phyloP scores from a whole-genome alignment of 2,888 invertebrate species.

The Cecidostiba fungosa region DNA sequence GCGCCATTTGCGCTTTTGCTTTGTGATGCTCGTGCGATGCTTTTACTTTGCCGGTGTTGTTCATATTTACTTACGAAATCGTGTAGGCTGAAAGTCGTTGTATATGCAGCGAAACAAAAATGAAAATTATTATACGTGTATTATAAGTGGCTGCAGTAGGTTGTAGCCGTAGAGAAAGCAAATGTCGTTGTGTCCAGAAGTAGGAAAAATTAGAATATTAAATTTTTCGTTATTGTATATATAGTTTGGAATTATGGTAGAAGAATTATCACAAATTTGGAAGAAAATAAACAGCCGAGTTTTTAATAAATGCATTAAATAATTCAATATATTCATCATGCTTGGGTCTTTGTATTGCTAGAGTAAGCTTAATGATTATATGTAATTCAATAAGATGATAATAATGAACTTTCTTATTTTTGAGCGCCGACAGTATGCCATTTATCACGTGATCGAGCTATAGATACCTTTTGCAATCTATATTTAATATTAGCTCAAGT shows the following conservation, averaged over 20 bases:
- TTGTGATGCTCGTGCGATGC: background rate
- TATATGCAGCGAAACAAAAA: background rate
- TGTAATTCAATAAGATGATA: background rate
- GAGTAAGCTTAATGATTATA: too few relatives aligned
- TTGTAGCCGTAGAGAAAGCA: too few relatives aligned
- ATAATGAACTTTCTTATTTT: background rate
- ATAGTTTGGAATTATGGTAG: too few relatives aligned
- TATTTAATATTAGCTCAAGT: conserved; percentile 29
- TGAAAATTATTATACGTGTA: background rate
- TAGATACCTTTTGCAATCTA: background rate
- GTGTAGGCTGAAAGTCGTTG: background rate
- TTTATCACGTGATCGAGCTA: background rate
- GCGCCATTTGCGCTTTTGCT: background rate
- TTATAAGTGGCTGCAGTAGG: too few relatives aligned
- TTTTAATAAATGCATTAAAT: too few relatives aligned
- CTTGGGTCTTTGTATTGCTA: too few relatives aligned
- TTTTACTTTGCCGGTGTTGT: background rate
- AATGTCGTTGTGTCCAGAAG: too few relatives aligned
- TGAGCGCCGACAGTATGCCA: background rate
- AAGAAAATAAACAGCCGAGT: too few relatives aligned
- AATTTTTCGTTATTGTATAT: too few relatives aligned
- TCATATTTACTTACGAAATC: background rate
- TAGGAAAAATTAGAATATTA: too few relatives aligned
- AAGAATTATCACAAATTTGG: too few relatives aligned
- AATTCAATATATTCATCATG: too few relatives aligned